phyloP scores from a whole-genome alignment of 2,888 invertebrate species.

The Nomada flava region DNA sequence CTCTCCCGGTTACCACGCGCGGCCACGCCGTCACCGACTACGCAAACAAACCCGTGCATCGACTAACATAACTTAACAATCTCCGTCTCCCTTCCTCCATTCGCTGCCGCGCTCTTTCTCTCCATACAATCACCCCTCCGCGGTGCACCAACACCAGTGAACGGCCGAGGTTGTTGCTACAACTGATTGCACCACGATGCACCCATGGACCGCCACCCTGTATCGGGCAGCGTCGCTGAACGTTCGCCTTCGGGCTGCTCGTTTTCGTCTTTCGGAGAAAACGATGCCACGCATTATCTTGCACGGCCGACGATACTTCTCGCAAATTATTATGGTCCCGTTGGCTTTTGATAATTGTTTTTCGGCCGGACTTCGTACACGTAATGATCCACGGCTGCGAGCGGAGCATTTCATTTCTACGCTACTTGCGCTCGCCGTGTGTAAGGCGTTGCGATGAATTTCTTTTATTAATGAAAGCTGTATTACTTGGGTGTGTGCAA shows the following conservation, averaged over 20 bases:
- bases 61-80: constrained; percentile 58
- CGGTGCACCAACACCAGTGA: constrained; percentile 2
- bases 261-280: constrained; percentile 44
- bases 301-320: constrained; percentile 20
- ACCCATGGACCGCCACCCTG: constrained; percentile 28
- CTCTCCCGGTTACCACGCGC: constrained; percentile 15
- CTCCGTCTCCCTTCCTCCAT: constrained; percentile 5
- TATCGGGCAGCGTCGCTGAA: constrained; percentile 22
- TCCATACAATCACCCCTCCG: constrained; percentile 31
- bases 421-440: constrained; percentile 15
- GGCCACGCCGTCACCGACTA: constrained; percentile 58
- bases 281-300: constrained; percentile 28
- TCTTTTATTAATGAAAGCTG: too few relatives aligned
- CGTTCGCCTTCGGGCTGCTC: constrained; percentile 35
- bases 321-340: constrained; percentile 44
- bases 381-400: not conserved
- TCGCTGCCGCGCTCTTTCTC: not conserved
- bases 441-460: too few relatives aligned
- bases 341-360: constrained; percentile 45
- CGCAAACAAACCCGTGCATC: constrained; percentile 65
- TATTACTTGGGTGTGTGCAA: too few relatives aligned
- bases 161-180: constrained; percentile 27
- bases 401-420: constrained; percentile 13
- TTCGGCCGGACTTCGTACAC: not conserved
- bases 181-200: constrained; percentile 43